Base-by-base conservation (phyloP, 2,888 invertebrate species). In the Pachycephus smyrnensis region DNA sequence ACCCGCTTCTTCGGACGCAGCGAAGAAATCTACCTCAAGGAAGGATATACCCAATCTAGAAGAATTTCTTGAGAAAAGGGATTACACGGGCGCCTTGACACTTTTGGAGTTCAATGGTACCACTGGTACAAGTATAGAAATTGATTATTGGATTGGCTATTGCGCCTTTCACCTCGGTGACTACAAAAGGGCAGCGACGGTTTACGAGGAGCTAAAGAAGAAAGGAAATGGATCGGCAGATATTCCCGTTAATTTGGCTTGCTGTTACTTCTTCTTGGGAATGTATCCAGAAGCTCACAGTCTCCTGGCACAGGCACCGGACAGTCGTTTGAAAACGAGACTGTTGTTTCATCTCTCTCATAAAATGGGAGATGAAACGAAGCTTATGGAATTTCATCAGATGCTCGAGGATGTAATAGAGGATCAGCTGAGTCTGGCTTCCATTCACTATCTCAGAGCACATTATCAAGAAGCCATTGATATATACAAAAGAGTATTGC, bases 401-500 rank as follows among this genome's bases (percentile, higher is more conserved):
- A 95, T 95, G 68, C 92, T 99, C 68, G 95, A 97, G 78, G 98
- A 98, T 88, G 94, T 96, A 11, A 94, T 98, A 1, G 98, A 99
- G 91, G 99, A 99, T 93, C 98, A 99, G 91, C 93, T 99, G 69
- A 97, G 98, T 86, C 92, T 99, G 77, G 99, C 99, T 1, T 97
- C 99, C 0, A 97, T 99, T 84, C 99, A 99, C 91, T 99, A 98
- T 90, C 93, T 99, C 78, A 94, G 99, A 77, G 97, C 97, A 11
- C 99, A 99, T 92, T 99, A 99, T 90, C 98, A 99, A 90, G 99
- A 99, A 91, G 99, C 99, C 73, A 98, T 99, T 81, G 99, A 99
- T 91, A 98, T 99, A 82, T 99, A 99, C 90, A 99, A 99, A 92
- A 94, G 97, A 80, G 94, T 99, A 77, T 93, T 99, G 23, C 92